Base-by-base conservation (phyloP, 2,113 vertebrate genomes). In the Xiphorhynchus elegans region DNA sequence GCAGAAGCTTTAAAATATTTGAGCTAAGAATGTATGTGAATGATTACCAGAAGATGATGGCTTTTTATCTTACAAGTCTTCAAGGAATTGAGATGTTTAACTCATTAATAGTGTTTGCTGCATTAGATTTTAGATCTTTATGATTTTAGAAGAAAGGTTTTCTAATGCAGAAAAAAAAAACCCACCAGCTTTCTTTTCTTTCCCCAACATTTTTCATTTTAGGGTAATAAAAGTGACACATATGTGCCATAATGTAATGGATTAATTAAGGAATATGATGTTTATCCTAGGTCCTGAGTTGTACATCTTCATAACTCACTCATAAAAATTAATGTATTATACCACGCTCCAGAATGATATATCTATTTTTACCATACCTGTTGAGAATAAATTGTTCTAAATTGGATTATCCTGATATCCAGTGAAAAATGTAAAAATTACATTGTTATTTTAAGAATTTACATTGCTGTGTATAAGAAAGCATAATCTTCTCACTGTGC, bases 251-350 rank as follows among this genome's bases (percentile, higher is more conserved):
- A 95, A 95, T 40, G 40, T 97, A 98, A 98, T 97, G 97, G 96
- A 98, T 97, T 98, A 98, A 98, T 98, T 98, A 98, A 97, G 96
- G 97, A 97, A 97, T 97, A 97, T 95, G 89, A 98, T 98, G 98
- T 98, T 98, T 98, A 98, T 98, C 96, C 97, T 96, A 95, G 96
- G 93, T 97, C 95, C 93, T 74, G 68, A 97, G 95, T 95, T 97
- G 96, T 96, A 97, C 96, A 95, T 98, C 97, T 98, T 97, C 97
- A 95, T 98, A 98, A 97, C 82, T 97, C 97, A 97, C 97, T 96
- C 97, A 95, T 97, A 98, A 98, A 98, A 98, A 97, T 97, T 96
- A 98, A 98, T 97, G 97, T 95, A 94, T 97, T 97, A 88, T 95
- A 97, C 96, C 94, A 96, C 11, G 20, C 94, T 96, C 66, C 56